Evolutionary conservation across 1,140 invertebrate genomes (phyloP), one percentile per base, ranked within the genome.

Genomic region (Aphelinus atriplicis): DNA sequence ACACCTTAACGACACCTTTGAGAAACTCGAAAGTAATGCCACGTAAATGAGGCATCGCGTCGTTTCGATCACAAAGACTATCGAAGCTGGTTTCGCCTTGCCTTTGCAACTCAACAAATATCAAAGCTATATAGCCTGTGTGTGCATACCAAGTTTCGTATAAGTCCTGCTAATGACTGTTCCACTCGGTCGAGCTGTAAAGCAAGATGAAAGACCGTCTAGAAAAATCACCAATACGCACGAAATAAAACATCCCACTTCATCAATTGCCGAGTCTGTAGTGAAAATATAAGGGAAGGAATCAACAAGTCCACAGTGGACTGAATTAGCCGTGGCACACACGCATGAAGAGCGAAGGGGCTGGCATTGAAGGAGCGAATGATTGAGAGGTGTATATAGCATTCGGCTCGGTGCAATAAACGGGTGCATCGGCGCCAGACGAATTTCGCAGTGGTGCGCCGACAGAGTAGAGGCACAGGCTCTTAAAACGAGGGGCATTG

Each of bases 401-500:
- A 26, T 26, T 26, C 26, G 26, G 26, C 26, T 26, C 26, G 26
- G 26, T 26, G 26, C 26, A 26, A 26, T 26, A 26, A 43, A 70
- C 6, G 46, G 58, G 46, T 53, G 57, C 47, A 62, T 47, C 68
- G 58, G 46, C 55, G 57, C 26, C 26, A 26, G 43, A 7, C 62
- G 48, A 63, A 71, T 71, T 71, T 56, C 60, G 50, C 60, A n/a
- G 43, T 71, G 7, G 10, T 55, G 60, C 9, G 56, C 50, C 55
- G 10, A 10, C 45, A 26, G 69, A 63, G 43, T 71, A 45, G 43
- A 43, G 10, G 61, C 46, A 47, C 43, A n/a, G 50, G 50, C 60
- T 71, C 60, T 71, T 26, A 56, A 62, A 71, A 63, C 61, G 60
- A 63, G 46, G 7, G 60, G 26, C 43, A 55, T 66, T 53, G n/a